phyloP scores from a whole-genome alignment of 2,113 vertebrate genomes.

The Asarcornis scutulata region DNA sequence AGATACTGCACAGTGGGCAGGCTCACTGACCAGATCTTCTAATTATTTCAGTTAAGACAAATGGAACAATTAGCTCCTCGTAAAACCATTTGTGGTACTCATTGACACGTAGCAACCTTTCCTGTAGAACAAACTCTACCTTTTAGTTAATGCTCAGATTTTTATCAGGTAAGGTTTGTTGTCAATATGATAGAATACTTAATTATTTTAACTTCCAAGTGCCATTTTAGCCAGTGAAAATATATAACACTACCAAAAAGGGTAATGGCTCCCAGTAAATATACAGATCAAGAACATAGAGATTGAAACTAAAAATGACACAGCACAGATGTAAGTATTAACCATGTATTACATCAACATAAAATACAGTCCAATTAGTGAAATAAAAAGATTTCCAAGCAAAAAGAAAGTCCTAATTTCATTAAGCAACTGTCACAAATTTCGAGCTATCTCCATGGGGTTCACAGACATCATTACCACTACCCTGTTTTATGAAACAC shows the following conservation, averaged over 20 bases:
- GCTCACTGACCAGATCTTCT: constrained; percentile 15
- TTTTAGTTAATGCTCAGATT: constrained; percentile 25
- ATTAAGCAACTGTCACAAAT: constrained; percentile 18
- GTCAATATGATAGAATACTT: constrained; percentile 40
- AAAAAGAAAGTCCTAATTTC: constrained; percentile 11
- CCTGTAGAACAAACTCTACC: neutral
- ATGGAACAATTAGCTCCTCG: constrained; percentile 21
- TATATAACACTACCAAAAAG: constrained; percentile 1
- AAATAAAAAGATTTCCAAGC: constrained; percentile 21
- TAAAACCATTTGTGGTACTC: constrained; percentile 33
- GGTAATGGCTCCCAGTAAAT: constrained; percentile 38
- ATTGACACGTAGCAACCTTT: constrained; percentile 33
- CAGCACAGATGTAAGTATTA: neutral
- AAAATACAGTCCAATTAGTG: constrained; percentile 30
- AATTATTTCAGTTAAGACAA: constrained; percentile 49
- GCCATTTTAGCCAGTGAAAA: neutral
- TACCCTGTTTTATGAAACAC: constrained; percentile 21
- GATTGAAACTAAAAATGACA: neutral
- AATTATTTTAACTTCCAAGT: constrained; percentile 41
- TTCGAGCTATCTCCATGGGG: neutral
- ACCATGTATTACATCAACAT: neutral
- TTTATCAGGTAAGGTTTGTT: constrained; percentile 7
- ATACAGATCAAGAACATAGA: constrained; percentile 12
- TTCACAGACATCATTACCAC: constrained; percentile 37
- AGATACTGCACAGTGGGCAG: neutral